A percentile compares a stretch with the other conserved stretches of the same genome.
Evolutionary conservation across 2,888 invertebrate species (phyloP).

Genomic region (Hypselothyrea guttata): DNA sequence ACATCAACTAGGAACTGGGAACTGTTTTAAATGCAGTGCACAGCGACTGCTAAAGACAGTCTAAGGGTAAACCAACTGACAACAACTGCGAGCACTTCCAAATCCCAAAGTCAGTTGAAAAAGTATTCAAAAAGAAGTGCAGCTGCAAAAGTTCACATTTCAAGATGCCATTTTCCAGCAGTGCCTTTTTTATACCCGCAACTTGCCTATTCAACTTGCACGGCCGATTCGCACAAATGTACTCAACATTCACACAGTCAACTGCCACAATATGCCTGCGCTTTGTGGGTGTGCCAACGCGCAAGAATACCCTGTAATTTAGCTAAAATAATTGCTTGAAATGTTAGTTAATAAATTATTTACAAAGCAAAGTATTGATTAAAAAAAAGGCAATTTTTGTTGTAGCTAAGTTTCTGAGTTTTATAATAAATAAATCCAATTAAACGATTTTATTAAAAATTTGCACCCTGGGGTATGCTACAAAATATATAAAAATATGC

Average conservation of each 20-base stretch:
- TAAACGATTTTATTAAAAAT: too few relatives aligned
- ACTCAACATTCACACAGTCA: conserved; percentile 31
- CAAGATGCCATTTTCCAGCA: conserved; percentile 74
- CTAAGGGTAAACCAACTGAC: conserved; percentile 21
- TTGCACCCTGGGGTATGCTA: too few relatives aligned
- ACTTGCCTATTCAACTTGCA: conserved; percentile 58
- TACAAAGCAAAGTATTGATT: too few relatives aligned
- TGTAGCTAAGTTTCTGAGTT: too few relatives aligned
- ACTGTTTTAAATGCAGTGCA: conserved; percentile 67
- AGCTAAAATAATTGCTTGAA: too few relatives aligned
- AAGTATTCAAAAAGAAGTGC: conserved; percentile 75
- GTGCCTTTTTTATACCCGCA: conserved; percentile 33
- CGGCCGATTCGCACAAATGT: conserved; percentile 54
- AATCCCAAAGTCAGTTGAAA: conserved; percentile 66
- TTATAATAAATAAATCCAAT: too few relatives aligned
- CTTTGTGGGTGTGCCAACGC: conserved; percentile 23
- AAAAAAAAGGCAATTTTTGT: too few relatives aligned
- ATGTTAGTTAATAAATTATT: not conserved
- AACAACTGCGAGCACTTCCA: conserved; percentile 30
- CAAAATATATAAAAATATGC: not conserved
- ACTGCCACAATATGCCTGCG: conserved; percentile 22
- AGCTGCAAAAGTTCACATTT: conserved; percentile 76
- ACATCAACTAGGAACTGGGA: not conserved
- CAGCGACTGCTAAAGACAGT: conserved; percentile 36
- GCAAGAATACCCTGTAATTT: conserved; percentile 41